Evolutionary conservation across 2,888 invertebrate genomes (phyloP).

Genomic region (Nineta flava): DNA sequence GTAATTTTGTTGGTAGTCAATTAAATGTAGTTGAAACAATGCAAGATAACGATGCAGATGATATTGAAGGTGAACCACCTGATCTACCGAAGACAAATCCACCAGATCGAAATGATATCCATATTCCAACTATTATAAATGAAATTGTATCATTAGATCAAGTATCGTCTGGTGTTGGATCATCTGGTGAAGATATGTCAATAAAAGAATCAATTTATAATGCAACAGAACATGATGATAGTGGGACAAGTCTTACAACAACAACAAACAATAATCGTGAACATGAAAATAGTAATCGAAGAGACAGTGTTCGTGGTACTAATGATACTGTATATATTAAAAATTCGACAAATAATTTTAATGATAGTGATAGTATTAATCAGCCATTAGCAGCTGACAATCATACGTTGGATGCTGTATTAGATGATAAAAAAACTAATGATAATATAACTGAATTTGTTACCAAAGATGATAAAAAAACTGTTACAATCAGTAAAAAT

Average conservation of each 20-base stretch:
- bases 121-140: neutral
- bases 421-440: constrained; percentile 7
- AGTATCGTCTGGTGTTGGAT: neutral
- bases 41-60: constrained; percentile 9
- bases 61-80: constrained; percentile 14
- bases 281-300: neutral
- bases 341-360: constrained; percentile 1
- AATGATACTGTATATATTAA: neutral
- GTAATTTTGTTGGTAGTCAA: constrained; percentile 28
- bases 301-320: neutral
- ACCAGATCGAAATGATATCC: constrained; percentile 3
- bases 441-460: constrained; percentile 20
- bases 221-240: too few relatives aligned
- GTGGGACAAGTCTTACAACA: constrained; percentile 1
- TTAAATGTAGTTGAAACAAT: constrained; percentile 17
- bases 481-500: constrained; percentile 14
- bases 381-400: constrained; percentile 17
- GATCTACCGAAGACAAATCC: constrained; percentile 16
- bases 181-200: too few relatives aligned
- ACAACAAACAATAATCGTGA: neutral
- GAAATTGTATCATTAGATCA: neutral
- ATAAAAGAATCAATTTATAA: too few relatives aligned
- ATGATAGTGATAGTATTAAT: constrained; percentile 10
- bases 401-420: constrained; percentile 13
- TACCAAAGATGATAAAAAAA: constrained; percentile 28